Evolutionary conservation across 23 tunicate genomes (phyloP), one percentile per base, ranked within the genome.

Genomic region (Trididemnum clinides): DNA sequence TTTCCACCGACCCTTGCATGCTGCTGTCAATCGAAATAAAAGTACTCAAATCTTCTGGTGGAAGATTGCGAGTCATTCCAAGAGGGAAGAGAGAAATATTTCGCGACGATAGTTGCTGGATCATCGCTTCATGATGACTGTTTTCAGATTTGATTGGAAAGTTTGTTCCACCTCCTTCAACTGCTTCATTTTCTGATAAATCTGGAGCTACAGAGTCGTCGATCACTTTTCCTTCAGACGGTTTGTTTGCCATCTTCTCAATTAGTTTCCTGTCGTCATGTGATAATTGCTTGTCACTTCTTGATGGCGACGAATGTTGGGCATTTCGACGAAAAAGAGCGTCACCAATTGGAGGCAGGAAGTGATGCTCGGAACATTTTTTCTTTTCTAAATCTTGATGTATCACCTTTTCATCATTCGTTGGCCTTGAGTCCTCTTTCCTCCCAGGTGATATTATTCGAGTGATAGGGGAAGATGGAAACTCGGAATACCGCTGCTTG

Each of bases 281-380:
- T 28, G 54, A 23, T 23, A 6, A 27, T 1, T 70, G 25, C 2
- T 34, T 51, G 25, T 10, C 54, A 23, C 19, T 82, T 30, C 30
- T 22, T 22, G 10, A 2, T 2, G 39, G 33, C 1, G 79, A 31
- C 36, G 80, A 39, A 3, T 15, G 18, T 34, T 77, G 58, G 38
- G 44, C 4, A 19, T 88, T 83, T 6, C 94, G 80, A 1, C 88
- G 80, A 29, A 81, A 28, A 20, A 89, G 59, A 33, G 94, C 94
- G 39, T 89, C 94, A 1, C 84, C 94, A 37, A 89, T 89, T 1
- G 94, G 76, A 1, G 94, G 94, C 1, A 89, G 44, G 51, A 65
- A 82, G 36, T 73, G 69, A 64, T 6, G 26, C 10, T 19, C 71
- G 22, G 85, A 63, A 28, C 30, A 33, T 57, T 63, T 64, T 50